Evolutionary conservation across 2,888 invertebrate genomes (phyloP), one percentile per base, ranked within the genome.

Genomic region (Phania funesta): DNA sequence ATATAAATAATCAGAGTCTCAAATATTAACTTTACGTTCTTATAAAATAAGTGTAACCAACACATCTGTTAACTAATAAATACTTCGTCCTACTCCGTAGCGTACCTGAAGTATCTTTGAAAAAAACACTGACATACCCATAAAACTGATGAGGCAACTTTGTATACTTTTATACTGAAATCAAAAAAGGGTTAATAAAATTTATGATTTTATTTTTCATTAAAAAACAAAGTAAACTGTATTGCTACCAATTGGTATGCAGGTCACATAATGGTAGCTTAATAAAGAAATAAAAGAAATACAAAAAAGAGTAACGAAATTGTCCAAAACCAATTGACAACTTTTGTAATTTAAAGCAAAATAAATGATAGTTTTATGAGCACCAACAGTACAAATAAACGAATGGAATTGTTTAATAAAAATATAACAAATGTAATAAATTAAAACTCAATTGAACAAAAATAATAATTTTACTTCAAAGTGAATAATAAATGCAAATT

Each of bases 381-480:
- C 68, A 73, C 54, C 35, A 35, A 56, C 26, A 58, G 7, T 29
- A 11, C 6, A 35, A 26, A 46, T 18, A 38, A 41, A 2, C n/a
- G 38, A 67, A 58, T 50, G 22, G 20, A 16, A 35, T 20, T 18
- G 20, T 41, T 60, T 54, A 67, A 58, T 24, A 26, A 44, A 78
- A 71, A 56, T 38, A 16, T 35, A n/a, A n/a, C 56, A 22, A 35
- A 1, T 20, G 60, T 78, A 74, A 81, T 52, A 50, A 76, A 80
- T 84, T 84, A 81, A 84, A 84, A 83, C 68, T 77, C 84, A 84
- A 85, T 85, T 84, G 78, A 83, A 78, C 29, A 71, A 67, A 65
- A 68, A 71, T 32, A 54, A 64, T 50, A 68, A 62, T 74, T 54
- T 29, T n/a, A 77, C 71, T 48, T 41, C n/a, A 65, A 41, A 41